These are phyloP conservation scores for Caracal caracal DNA, from an alignment of 2,113 vertebrate species.

Conservation along the genomic window DNA sequence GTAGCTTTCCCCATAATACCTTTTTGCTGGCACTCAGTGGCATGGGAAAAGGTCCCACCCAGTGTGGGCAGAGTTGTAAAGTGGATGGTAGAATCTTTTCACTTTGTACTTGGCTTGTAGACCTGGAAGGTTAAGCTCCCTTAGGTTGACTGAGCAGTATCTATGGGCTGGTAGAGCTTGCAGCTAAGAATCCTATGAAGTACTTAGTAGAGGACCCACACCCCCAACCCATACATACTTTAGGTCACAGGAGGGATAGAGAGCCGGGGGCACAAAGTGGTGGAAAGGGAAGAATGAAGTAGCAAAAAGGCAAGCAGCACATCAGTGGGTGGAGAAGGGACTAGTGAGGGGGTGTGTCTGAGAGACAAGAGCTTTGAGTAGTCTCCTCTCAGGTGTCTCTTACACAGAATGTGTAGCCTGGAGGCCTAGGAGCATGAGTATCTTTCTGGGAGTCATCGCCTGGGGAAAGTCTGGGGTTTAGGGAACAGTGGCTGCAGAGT, in stretches of 20 bases:
- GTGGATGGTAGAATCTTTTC: neutral
- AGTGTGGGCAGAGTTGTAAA: too few species aligned
- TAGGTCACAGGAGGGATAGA: neutral
- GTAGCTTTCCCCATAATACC: neutral
- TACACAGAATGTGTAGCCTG: neutral
- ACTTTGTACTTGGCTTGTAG: neutral
- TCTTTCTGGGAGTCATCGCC: neutral
- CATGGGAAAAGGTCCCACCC: neutral
- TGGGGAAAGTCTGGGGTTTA: neutral
- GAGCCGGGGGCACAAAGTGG: neutral
- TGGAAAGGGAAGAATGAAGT: neutral
- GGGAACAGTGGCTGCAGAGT: neutral
- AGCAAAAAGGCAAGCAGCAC: neutral
- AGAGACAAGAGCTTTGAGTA: neutral
- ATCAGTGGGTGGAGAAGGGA: neutral
- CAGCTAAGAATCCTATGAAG: neutral
- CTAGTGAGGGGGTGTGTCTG: neutral
- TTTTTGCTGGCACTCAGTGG: neutral
- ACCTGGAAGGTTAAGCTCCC: neutral
- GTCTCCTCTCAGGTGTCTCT: neutral
- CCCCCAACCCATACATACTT: neutral
- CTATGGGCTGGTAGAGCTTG: neutral
- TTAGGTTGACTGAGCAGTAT: neutral
- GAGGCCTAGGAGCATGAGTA: neutral
- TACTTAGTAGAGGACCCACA: neutral